Conservation (phyloP, 2,113 vertebrate genomes). For the Siphamia tubifer region DNA sequence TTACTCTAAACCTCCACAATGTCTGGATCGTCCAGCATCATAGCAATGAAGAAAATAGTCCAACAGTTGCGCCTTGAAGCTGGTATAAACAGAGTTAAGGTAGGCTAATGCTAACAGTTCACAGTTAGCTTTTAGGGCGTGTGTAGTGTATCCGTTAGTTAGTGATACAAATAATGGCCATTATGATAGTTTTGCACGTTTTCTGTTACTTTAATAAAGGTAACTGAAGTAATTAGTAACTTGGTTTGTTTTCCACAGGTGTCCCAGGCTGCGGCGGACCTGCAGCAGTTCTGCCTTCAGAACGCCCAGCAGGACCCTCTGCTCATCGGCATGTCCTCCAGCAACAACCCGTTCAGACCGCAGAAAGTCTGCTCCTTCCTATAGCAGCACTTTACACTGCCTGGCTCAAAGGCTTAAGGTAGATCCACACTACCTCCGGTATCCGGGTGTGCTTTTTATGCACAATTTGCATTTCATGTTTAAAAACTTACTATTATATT, state of each 20-base stretch:
- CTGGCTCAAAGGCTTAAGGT: too few relatives aligned
- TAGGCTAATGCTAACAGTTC: slow-evolving; percentile 45
- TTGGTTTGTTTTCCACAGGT: slow-evolving; percentile 78
- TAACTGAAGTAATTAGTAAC: too few relatives aligned
- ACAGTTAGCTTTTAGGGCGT: slow-evolving; percentile 3
- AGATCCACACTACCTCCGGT: too few relatives aligned
- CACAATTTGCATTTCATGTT: too few relatives aligned
- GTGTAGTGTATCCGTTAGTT: not conserved
- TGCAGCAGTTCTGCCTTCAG: slow-evolving; percentile 97
- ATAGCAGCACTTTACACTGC: slow-evolving; percentile 63
- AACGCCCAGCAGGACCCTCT: slow-evolving; percentile 96
- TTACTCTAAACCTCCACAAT: slow-evolving; percentile 52
- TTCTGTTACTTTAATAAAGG: too few relatives aligned
- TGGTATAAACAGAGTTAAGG: slow-evolving; percentile 90
- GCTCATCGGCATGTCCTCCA: slow-evolving; percentile 92
- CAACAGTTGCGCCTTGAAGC: slow-evolving; percentile 91
- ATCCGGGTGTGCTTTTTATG: too few relatives aligned
- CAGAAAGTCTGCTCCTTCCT: slow-evolving; percentile 97
- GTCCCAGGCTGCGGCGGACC: slow-evolving; percentile 93
- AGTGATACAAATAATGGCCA: too few relatives aligned
- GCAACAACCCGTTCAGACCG: slow-evolving; percentile 95
- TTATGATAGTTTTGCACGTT: too few relatives aligned
- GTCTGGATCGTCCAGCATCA: slow-evolving; percentile 87
- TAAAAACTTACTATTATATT: too few relatives aligned
- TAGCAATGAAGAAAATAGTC: slow-evolving; percentile 90